Evolutionary conservation across 2,888 invertebrate species (phyloP), one percentile per base, ranked within the genome.

Genomic region (Selenia dentaria): DNA sequence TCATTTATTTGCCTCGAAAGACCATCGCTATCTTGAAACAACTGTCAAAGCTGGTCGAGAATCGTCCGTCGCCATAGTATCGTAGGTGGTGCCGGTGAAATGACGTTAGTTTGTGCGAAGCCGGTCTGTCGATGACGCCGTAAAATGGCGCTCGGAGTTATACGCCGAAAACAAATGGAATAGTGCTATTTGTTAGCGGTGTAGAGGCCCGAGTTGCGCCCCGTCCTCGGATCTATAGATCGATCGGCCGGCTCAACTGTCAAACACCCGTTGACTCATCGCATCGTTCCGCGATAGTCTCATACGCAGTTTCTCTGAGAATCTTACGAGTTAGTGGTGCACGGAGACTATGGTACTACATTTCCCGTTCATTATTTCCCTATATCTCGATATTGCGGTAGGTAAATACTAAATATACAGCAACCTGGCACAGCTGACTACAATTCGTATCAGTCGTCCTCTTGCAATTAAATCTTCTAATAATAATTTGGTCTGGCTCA

Each of bases 191-290:
- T 51, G 55, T 57, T 51, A 39, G 48, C 60, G 42, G 56, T 50
- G 24, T 47, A 42, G 57, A 59, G 61, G 66, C 62, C 62, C 50
- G 66, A 68, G 76, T 74, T 78, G 78, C 76, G 73, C 77, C 77
- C 79, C 73, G 75, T 27, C 70, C 66, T 59, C 65, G n/a, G n/a
- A n/a, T n/a, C n/a, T n/a, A n/a, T 16, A 74, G 67, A 91, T 92
- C 92, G 92, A 92, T 92, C 89, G 83, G 76, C 77, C 76, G 80
- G 78, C 76, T 66, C 79, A 77, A 74, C 83, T 84, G 86, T 86
- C 87, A 84, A 82, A 77, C 79, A 73, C 71, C 76, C 79, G 85
- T 88, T 88, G 89, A 89, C 83, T 88, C 89, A 88, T 86, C 84
- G 74, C 66, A 59, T 69, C 63, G 64, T 54, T 67, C 64, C 68